Percentiles rank a stretch among this genome's conserved stretches.
These are phyloP conservation scores for Zonitis immaculata DNA, from an alignment of 2,888 invertebrate genomes.

Conservation along the genomic window DNA sequence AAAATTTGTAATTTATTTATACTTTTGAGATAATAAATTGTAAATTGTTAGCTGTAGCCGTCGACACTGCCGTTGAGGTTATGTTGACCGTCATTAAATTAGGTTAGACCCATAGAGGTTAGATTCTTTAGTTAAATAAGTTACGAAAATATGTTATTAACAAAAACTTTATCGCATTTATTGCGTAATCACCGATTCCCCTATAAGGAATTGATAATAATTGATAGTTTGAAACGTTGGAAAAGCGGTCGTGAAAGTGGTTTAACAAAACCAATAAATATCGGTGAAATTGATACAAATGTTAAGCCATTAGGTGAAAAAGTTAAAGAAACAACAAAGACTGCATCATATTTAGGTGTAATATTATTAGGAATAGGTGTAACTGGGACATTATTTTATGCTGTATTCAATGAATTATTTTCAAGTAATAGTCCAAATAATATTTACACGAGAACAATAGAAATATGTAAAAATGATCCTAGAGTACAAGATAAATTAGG, in stretches of 20 bases:
- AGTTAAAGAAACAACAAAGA: conserved; percentile 88
- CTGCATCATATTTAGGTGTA: conserved; percentile 77
- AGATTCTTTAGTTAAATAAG: too few species aligned
- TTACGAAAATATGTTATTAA: background rate
- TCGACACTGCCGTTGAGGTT: background rate
- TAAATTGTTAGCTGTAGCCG: background rate
- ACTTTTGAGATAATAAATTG: background rate
- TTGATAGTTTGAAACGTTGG: background rate
- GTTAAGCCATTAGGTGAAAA: conserved; percentile 66
- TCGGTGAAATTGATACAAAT: conserved; percentile 46
- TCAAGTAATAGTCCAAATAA: conserved; percentile 83
- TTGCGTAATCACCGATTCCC: background rate
- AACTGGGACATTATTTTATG: conserved; percentile 77
- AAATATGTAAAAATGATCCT: conserved; percentile 69
- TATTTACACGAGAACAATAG: conserved; percentile 74
- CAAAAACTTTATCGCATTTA: background rate
- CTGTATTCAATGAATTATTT: conserved; percentile 81
- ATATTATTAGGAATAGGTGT: conserved; percentile 70
- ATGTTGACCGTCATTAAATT: background rate
- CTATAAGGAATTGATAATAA: background rate
- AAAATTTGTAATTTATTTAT: too few species aligned
- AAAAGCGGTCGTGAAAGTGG: background rate
- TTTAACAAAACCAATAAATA: conserved; percentile 3
- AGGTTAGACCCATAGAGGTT: background rate
- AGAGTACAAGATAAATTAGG: conserved; percentile 79